phyloP scores from a whole-genome alignment of 2,797 vertebrate species.

The Xiphorhynchus erythropygius region DNA sequence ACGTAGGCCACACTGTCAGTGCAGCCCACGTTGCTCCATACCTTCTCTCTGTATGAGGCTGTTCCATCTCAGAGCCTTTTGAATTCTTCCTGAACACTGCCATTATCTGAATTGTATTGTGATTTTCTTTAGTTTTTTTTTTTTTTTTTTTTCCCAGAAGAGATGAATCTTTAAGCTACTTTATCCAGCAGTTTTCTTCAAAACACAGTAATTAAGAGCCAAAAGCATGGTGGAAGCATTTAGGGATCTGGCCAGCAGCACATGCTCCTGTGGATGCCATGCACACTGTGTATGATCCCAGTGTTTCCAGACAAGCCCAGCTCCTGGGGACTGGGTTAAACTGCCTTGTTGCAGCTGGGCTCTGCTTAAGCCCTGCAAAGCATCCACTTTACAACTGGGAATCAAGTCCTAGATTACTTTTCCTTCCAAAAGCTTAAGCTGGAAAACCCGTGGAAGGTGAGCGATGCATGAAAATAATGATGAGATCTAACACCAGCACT shows the following conservation, averaged over 20 bases:
- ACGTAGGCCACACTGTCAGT: rapidly evolving
- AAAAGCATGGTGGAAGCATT: not conserved
- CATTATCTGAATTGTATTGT: not conserved
- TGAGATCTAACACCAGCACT: rapidly evolving
- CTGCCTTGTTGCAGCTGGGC: not conserved
- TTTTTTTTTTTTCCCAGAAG: not conserved
- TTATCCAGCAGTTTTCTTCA: not conserved
- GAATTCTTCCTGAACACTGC: not conserved
- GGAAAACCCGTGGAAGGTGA: not conserved
- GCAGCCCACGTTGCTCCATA: rapidly evolving
- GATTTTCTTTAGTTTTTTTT: no score
- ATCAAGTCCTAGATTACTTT: not conserved
- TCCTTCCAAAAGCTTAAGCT: not conserved
- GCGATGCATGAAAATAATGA: not conserved
- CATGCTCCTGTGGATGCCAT: not conserved
- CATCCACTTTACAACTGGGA: not conserved
- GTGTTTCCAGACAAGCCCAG: not conserved
- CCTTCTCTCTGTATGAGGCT: not conserved
- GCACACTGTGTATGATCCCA: not conserved
- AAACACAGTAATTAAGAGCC: not conserved
- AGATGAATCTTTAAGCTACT: not conserved
- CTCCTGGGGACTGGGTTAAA: not conserved
- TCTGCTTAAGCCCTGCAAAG: not conserved
- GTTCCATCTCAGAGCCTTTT: not conserved
- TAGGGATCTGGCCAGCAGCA: not conserved